These are phyloP conservation scores for Epirrita christyi DNA, from an alignment of 2,888 invertebrate species.

Conservation along the genomic window DNA sequence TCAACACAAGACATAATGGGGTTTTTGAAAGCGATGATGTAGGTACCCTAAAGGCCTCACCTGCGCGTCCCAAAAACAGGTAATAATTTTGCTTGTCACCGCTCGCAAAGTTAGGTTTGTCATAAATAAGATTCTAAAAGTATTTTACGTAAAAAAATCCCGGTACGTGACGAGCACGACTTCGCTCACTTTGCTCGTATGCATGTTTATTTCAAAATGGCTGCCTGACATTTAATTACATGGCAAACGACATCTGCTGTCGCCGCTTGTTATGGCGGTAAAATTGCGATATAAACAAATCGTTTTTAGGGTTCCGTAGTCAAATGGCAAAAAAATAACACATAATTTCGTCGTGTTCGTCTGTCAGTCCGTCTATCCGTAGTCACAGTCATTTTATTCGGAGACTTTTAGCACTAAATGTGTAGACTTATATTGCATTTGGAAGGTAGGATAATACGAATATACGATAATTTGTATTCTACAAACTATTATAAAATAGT, in stretches of 20 bases:
- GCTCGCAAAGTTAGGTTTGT: slow-evolving; percentile 10
- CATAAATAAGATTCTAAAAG: slow-evolving; percentile 26
- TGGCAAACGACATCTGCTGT: slow-evolving; percentile 45
- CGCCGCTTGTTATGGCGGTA: slow-evolving; percentile 34
- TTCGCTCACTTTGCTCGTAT: slow-evolving; percentile 41
- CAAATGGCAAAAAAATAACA: too few relatives aligned
- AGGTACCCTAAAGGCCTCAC: slow-evolving; percentile 12
- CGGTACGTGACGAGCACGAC: slow-evolving; percentile 35
- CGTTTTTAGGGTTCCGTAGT: too few relatives aligned
- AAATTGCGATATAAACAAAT: too few relatives aligned
- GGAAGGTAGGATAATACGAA: too few relatives aligned
- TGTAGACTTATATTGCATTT: too few relatives aligned
- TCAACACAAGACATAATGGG: neutral
- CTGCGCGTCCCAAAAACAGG: slow-evolving; percentile 3
- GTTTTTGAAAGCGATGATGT: slow-evolving; percentile 17
- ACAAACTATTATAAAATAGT: too few relatives aligned
- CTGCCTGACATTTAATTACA: slow-evolving; percentile 74
- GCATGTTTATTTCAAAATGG: slow-evolving; percentile 65
- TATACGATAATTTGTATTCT: too few relatives aligned
- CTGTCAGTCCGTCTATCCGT: too few relatives aligned
- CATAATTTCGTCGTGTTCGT: too few relatives aligned
- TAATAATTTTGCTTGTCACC: slow-evolving; percentile 12
- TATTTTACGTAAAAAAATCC: slow-evolving; percentile 32
- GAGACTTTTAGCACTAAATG: too few relatives aligned
- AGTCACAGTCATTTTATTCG: too few relatives aligned